A percentile compares a stretch with the other conserved stretches of the same genome.
Evolutionary conservation across 2,797 vertebrate species (phyloP).

Genomic region (Enteromius argenteus): DNA sequence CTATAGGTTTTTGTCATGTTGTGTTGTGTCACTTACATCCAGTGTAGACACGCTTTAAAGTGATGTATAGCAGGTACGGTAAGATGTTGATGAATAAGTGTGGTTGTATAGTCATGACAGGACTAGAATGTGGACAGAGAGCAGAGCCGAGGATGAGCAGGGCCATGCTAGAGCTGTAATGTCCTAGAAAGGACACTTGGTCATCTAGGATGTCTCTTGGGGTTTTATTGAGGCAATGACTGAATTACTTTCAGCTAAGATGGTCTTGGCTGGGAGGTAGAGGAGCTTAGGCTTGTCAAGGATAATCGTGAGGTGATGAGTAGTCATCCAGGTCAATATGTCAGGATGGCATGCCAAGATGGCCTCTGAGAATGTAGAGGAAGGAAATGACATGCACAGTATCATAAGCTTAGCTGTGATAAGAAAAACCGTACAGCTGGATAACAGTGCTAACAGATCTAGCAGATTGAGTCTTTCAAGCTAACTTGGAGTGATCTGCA

Average conservation of each 20-base stretch:
- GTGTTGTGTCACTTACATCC: not conserved
- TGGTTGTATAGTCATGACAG: not conserved
- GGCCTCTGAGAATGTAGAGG: not conserved
- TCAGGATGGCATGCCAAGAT: conserved; percentile 9
- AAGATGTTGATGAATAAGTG: not conserved
- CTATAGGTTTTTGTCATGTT: not conserved
- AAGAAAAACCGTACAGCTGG: not conserved
- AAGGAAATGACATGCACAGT: conserved; percentile 18
- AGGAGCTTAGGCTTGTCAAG: conserved; percentile 38
- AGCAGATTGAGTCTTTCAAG: not conserved
- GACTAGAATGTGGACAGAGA: not conserved
- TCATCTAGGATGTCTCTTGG: conserved; percentile 17
- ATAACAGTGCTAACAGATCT: not conserved
- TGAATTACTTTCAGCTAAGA: conserved; percentile 1
- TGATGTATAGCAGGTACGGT: not conserved
- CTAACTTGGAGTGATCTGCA: not conserved
- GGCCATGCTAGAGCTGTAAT: not conserved
- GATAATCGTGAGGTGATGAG: conserved; percentile 44
- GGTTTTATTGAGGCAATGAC: not conserved
- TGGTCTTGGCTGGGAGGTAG: not conserved
- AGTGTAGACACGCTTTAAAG: not conserved
- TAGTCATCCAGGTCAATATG: conserved; percentile 38
- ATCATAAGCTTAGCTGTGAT: not conserved
- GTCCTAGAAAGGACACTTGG: not conserved
- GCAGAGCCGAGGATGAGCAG: not conserved